Percentiles rank a stretch among this genome's conserved stretches.
These are phyloP conservation scores for Chiloscyllium punctatum DNA, from an alignment of 2,797 vertebrate genomes.

Conservation along the genomic window DNA sequence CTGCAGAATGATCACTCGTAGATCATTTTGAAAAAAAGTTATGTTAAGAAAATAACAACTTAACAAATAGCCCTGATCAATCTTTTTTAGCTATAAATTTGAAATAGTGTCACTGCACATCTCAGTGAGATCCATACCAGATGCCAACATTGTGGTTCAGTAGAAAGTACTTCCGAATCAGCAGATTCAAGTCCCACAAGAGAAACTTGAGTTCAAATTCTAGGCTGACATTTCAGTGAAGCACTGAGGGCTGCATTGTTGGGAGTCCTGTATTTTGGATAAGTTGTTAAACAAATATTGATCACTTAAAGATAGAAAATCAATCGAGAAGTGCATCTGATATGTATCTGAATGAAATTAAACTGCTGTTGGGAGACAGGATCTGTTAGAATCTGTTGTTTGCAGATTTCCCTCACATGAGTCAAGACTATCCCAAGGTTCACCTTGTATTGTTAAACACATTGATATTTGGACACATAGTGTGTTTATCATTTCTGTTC, in stretches of 20 bases:
- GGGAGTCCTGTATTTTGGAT: neutral
- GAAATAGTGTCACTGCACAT: neutral
- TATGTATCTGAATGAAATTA: neutral
- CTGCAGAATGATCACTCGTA: neutral
- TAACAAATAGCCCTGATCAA: neutral
- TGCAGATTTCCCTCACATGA: neutral
- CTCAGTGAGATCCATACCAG: neutral
- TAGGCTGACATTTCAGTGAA: neutral
- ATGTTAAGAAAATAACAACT: neutral
- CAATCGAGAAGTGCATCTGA: neutral
- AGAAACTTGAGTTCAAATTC: neutral
- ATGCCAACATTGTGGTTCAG: neutral
- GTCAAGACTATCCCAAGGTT: neutral
- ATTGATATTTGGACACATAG: no score
- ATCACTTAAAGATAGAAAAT: neutral
- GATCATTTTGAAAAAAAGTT: neutral
- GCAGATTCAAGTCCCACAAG: neutral
- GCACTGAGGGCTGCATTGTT: neutral
- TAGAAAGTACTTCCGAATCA: neutral
- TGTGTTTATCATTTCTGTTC: neutral
- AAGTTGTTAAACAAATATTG: neutral
- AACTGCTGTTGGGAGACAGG: neutral
- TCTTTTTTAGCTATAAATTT: neutral
- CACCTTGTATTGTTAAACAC: neutral
- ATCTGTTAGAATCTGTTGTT: neutral